Evolutionary conservation across 2,888 invertebrate genomes (phyloP), one percentile per base, ranked within the genome.

Genomic region (Cheiracanthium punctorium): DNA sequence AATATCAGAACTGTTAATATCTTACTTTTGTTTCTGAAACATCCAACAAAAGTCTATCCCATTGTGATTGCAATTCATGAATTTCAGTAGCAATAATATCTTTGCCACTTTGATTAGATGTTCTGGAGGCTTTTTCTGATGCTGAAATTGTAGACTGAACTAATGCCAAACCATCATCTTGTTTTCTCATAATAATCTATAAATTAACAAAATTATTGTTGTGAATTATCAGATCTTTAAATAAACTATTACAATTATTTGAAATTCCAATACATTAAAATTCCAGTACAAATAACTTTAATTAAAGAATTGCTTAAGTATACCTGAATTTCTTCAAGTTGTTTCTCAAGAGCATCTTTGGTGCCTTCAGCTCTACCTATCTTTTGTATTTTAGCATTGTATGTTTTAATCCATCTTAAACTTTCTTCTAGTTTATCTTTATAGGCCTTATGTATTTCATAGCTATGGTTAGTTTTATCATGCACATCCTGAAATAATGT

Each of bases 31-130:
- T 96, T 0, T 96, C 96, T 0, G 96, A 96, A 94, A 97, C 95
- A 92, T 97, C 97, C 92, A 96, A 96, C 0, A 97, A 95, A 14
- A 97, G 93, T 87, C 96, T 94, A 91, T 97, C 97, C 97, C 98
- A 98, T 90, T 98, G 97, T 84, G 94, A 95, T 92, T 97, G 97
- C 37, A 98, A 93, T 90, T 97, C 96, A 91, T 96, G 97, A 89
- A 98, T 93, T 92, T 97, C 96, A 30, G 94, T 94, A 90, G 96
- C 96, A 75, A 98, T 96, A 73, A 94, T 94, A 90, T 98, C 97
- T 77, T 95, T 94, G 0, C 98, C 98, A 90, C 97, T 97, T 0
- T 97, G 96, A 85, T 96, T 93, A 0, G 97, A 97, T 88, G 96
- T 96, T 76, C 97, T 93, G 32, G 96, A 93, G 0, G 96, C 96